A percentile compares a stretch with the other conserved stretches of the same genome.
These are phyloP conservation scores for Agraylea sexmaculata DNA, from an alignment of 1,140 invertebrate genomes.

Conservation along the genomic window DNA sequence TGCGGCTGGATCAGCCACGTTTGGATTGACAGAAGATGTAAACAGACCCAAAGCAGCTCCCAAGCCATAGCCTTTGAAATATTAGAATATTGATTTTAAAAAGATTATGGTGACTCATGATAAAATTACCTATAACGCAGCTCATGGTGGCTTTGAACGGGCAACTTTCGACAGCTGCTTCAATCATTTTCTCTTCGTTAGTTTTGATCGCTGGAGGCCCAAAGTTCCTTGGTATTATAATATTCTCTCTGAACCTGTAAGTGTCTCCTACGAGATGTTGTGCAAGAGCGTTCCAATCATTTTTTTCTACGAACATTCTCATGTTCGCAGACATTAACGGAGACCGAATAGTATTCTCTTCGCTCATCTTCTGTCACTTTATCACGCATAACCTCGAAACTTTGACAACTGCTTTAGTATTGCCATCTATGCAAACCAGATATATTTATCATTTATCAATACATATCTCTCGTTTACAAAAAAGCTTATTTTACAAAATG, in stretches of 20 bases:
- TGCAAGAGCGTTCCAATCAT: conserved; percentile 45
- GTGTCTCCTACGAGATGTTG: conserved; percentile 54
- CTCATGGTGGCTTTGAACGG: conserved; percentile 81
- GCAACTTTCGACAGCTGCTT: conserved; percentile 82
- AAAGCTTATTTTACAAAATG: no score
- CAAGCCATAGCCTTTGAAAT: conserved; percentile 72
- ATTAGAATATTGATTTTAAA: no score
- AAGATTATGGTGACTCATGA: background rate
- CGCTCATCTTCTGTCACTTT: no score
- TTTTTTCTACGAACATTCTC: conserved; percentile 33
- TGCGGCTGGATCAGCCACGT: conserved; percentile 53
- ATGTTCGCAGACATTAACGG: conserved; percentile 23
- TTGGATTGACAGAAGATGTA: conserved; percentile 89
- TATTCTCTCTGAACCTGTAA: conserved; percentile 59
- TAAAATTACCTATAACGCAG: conserved; percentile 68
- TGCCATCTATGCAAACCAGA: no score
- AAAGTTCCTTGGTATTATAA: conserved; percentile 66
- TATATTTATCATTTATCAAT: no score
- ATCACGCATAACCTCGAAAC: no score
- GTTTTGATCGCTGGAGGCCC: conserved; percentile 69
- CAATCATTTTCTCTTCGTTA: conserved; percentile 79
- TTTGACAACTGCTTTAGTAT: no score
- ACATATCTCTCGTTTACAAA: no score
- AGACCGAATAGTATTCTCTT: no score
- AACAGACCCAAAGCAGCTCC: conserved; percentile 91